These are phyloP conservation scores for Platyscapa corneri DNA, from an alignment of 1,140 invertebrate genomes.

Conservation along the genomic window DNA sequence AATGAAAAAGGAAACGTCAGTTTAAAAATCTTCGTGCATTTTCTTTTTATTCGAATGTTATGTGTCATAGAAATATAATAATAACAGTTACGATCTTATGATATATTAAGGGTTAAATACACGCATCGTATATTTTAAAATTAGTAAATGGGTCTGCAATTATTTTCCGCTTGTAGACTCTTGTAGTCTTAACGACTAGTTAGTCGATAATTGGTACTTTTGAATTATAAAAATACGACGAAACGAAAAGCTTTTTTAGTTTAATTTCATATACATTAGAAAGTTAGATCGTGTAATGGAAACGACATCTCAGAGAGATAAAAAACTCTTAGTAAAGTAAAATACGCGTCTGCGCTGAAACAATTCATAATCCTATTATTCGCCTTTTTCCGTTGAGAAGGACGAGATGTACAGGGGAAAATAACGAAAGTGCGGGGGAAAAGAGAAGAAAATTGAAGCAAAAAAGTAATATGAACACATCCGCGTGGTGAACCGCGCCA, in stretches of 20 bases:
- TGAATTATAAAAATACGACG: too few relatives aligned
- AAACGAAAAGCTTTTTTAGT: neutral
- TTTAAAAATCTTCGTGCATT: too few relatives aligned
- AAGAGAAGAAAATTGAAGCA: neutral
- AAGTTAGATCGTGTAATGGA: neutral
- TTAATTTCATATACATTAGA: neutral
- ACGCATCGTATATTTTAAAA: too few relatives aligned
- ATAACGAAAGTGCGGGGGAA: neutral
- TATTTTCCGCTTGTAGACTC: too few relatives aligned
- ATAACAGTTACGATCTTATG: too few relatives aligned
- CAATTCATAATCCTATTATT: neutral
- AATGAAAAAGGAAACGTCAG: too few relatives aligned
- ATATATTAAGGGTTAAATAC: too few relatives aligned
- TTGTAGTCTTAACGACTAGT: too few relatives aligned
- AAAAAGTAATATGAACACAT: neutral
- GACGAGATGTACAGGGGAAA: neutral
- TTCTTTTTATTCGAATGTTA: too few relatives aligned
- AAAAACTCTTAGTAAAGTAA: neutral
- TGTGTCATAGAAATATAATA: too few relatives aligned
- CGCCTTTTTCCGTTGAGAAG: neutral
- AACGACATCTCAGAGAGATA: neutral
- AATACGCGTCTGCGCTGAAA: neutral
- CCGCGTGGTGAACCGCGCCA: neutral
- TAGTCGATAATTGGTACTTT: too few relatives aligned
- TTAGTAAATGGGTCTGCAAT: too few relatives aligned